Evolutionary conservation across 2,113 vertebrate species (phyloP).

Genomic region (Thomomys bottae): DNA sequence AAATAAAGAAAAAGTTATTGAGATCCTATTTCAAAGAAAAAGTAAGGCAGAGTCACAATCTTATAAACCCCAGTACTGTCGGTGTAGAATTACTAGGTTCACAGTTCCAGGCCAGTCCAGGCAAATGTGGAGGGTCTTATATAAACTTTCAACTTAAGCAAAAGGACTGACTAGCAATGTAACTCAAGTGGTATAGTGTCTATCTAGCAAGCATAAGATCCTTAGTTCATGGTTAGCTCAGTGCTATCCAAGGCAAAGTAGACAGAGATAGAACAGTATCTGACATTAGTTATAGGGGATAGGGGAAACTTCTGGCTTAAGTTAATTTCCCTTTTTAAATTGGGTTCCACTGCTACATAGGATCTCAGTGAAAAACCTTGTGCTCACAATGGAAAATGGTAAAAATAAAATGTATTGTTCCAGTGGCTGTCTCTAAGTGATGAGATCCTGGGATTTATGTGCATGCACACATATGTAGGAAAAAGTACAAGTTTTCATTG

Average conservation of each 20-base stretch:
- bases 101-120: too few species aligned
- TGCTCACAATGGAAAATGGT: neutral
- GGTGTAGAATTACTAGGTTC: too few species aligned
- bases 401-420: neutral
- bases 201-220: too few species aligned
- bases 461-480: neutral
- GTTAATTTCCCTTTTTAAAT: conserved; percentile 1
- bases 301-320: neutral
- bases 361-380: neutral
- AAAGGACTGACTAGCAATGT: too few species aligned
- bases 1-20: too few species aligned
- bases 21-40: too few species aligned
- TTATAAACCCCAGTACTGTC: too few species aligned
- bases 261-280: neutral
- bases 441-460: neutral
- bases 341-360: neutral
- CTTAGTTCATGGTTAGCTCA: too few species aligned
- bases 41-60: too few species aligned
- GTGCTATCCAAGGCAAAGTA: too few species aligned
- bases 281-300: neutral
- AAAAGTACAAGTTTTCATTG: neutral
- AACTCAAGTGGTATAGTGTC: too few species aligned
- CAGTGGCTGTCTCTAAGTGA: neutral
- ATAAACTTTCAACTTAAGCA: neutral
- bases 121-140: too few species aligned